Evolutionary conservation across 2,113 vertebrate genomes (phyloP).

Genomic region (Rhea americana): DNA sequence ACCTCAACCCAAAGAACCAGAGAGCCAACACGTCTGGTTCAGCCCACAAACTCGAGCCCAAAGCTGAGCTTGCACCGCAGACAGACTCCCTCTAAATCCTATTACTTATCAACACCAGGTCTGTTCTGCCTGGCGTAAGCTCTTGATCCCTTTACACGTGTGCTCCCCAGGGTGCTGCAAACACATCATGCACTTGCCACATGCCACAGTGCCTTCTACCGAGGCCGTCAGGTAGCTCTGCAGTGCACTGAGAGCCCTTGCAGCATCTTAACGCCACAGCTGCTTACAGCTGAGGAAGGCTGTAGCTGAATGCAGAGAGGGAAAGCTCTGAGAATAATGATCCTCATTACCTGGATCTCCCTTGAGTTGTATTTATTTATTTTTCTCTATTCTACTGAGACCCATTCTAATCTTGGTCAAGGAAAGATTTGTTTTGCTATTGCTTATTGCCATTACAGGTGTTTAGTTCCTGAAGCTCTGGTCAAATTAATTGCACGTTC

Average conservation of each 20-base stretch:
- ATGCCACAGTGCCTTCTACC: rapidly evolving
- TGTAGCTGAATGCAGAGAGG: background rate
- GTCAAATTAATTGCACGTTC: background rate
- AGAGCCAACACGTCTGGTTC: no score
- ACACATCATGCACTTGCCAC: rapidly evolving
- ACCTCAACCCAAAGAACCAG: no score
- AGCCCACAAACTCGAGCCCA: background rate
- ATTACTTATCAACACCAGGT: background rate
- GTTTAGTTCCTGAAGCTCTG: background rate
- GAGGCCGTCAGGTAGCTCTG: background rate
- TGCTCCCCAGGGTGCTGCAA: background rate
- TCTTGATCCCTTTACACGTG: background rate
- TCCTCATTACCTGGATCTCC: background rate
- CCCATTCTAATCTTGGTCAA: background rate
- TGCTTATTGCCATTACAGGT: background rate
- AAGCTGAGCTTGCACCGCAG: background rate
- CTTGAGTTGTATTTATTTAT: background rate
- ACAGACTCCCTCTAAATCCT: background rate
- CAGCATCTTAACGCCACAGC: background rate
- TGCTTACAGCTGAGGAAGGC: background rate
- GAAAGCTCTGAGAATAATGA: background rate
- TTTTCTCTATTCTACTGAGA: background rate
- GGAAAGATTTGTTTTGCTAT: background rate
- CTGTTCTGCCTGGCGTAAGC: background rate
- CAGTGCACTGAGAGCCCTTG: rapidly evolving